Base-by-base conservation (phyloP, 1,140 invertebrate genomes). In the Thaumatotibia leucotreta region DNA sequence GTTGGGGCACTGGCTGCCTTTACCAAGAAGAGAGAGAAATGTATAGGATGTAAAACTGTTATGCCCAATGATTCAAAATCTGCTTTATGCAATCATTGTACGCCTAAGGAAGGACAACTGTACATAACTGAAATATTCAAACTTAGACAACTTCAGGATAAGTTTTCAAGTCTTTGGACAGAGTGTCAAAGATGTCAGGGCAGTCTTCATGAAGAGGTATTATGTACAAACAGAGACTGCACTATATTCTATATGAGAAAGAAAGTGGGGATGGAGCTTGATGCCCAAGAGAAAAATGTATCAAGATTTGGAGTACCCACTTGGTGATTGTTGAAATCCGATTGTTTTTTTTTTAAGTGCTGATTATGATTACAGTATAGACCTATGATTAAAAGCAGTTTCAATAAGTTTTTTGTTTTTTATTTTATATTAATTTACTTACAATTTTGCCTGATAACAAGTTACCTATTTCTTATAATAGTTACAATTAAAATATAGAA, bases 231-330 rank as follows among this genome's bases (percentile, higher is more conserved):
- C 86, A 96, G 98, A 71, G 99, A 99, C 91, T 99, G 99, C 91
- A 98, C 99, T 5, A 99, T 99, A 84, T 99, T 99, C 88, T 99
- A 99, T 89, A 99, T 99, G 97, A 93, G 99, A 61, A 99, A 98
- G 76, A 99, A 99, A 93, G 96, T 99, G 9, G 97, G 98, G 84
- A 97, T 98, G 91, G 99, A 99, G 89, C 90, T 99, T 50, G 95
- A 95, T 69, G 94, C 95, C 2, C 97, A 99, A 90, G 95, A 96
- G 73, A 96, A 96, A 81, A 92, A 96, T 63, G 93, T 99, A 39
- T 84, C 93, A 64, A 93, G 97, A 79, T 99, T 99, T 92, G 95
- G 95, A 23, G 81, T 94, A 78, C 93, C 94, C 27, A 91, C 93
- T 50, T 96, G 95, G 95, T 96, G 75, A 91, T 69, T 50, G 8